Conservation (phyloP, 2,797 vertebrate species). For the Pseudocheirus occidentalis region DNA sequence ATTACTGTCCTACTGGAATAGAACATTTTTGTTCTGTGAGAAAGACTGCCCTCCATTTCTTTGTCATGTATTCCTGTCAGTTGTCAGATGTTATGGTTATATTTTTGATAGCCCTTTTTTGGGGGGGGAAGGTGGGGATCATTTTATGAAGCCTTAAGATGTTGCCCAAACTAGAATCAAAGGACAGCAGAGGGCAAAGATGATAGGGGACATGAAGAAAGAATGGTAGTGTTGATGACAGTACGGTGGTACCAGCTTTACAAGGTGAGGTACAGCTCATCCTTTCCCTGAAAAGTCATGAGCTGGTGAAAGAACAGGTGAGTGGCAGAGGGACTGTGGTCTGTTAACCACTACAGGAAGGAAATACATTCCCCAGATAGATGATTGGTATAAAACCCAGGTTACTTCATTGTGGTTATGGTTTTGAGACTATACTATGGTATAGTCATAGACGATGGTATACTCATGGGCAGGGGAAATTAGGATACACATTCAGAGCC, state of each 20-base stretch:
- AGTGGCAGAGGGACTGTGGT: neutral
- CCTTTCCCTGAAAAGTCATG: neutral
- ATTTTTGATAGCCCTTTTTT: neutral
- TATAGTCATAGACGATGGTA: neutral
- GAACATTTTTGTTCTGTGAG: neutral
- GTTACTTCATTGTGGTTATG: neutral
- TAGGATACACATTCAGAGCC: neutral
- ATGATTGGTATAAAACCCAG: neutral
- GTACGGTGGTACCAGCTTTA: neutral
- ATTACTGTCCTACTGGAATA: neutral
- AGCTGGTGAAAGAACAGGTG: neutral
- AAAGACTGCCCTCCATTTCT: neutral
- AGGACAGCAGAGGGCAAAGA: too few relatives aligned
- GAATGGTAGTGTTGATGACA: neutral
- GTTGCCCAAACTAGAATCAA: too few relatives aligned
- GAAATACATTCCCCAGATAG: neutral
- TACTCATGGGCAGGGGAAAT: neutral
- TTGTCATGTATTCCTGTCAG: neutral
- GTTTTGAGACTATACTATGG: neutral
- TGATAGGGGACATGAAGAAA: neutral
- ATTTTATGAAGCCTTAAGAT: too few relatives aligned
- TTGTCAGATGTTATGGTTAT: neutral
- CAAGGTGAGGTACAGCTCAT: neutral
- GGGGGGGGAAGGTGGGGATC: too few relatives aligned
- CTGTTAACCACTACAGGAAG: neutral